Conservation (phyloP, 2,888 invertebrate species). For the Eupithecia centaureata region DNA sequence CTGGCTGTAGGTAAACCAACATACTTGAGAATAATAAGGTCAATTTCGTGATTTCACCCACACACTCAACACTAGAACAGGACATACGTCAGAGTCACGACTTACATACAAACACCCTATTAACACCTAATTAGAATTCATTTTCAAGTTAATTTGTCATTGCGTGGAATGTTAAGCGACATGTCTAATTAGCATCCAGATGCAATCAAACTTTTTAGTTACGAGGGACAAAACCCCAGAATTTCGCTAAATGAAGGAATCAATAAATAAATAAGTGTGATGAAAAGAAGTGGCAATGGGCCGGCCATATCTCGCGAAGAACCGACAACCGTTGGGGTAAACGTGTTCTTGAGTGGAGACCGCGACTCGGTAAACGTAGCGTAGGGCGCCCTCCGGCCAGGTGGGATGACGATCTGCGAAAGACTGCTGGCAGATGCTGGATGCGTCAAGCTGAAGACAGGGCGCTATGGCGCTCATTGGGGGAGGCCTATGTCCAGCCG, state of each 20-base stretch:
- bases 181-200: constrained; percentile 40
- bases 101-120: constrained; percentile 58
- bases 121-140: constrained; percentile 58
- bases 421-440: too few species aligned
- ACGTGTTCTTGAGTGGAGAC: too few species aligned
- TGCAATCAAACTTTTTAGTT: constrained; percentile 13
- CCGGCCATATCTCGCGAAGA: too few species aligned
- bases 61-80: constrained; percentile 34
- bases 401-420: too few species aligned
- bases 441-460: too few species aligned
- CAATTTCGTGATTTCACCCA: constrained; percentile 36
- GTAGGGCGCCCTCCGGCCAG: too few species aligned
- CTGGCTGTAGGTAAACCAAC: not conserved
- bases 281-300: too few species aligned
- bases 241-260: not conserved
- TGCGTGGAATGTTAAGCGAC: constrained; percentile 49
- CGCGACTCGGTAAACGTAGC: too few species aligned
- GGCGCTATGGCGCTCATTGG: too few species aligned
- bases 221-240: not conserved
- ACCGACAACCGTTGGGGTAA: too few species aligned
- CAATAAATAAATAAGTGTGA: too few species aligned
- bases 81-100: constrained; percentile 44
- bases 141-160: constrained; percentile 59
- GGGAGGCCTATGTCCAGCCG: too few species aligned
- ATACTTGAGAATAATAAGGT: constrained; percentile 12